Percentiles rank a stretch among this genome's conserved stretches.
phyloP scores from a whole-genome alignment of 1,140 invertebrate genomes.

The Rhizoglyphus robini region DNA sequence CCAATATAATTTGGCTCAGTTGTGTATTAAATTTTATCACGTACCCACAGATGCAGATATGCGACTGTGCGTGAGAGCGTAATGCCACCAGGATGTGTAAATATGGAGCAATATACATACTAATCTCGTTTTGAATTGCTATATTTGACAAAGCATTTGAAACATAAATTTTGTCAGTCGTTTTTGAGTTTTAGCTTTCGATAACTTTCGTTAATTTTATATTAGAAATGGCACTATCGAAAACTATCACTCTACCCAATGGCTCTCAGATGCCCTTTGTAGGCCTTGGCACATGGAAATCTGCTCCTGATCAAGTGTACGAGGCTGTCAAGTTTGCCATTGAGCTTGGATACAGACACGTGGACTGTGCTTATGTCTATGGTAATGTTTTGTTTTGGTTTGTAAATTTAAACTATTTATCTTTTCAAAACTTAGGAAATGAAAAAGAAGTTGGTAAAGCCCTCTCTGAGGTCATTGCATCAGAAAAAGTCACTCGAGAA shows the following conservation, averaged over 20 bases:
- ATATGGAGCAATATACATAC: too few species aligned
- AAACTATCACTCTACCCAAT: constrained; percentile 44
- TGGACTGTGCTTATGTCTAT: constrained; percentile 59
- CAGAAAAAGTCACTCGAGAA: constrained; percentile 57
- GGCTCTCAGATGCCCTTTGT: constrained; percentile 49
- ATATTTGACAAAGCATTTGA: too few species aligned
- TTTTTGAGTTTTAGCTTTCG: too few species aligned
- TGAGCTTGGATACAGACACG: constrained; percentile 66
- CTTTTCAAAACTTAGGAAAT: constrained; percentile 42
- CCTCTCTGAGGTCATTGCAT: constrained; percentile 51
- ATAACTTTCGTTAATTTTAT: too few species aligned
- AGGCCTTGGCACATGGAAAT: constrained; percentile 67
- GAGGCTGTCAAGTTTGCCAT: constrained; percentile 64
- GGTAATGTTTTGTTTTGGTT: constrained; percentile 39
- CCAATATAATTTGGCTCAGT: too few species aligned
- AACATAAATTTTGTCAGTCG: too few species aligned
- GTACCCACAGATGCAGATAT: too few species aligned
- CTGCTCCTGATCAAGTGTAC: constrained; percentile 52
- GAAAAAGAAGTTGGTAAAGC: constrained; percentile 67
- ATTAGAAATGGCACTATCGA: constrained; percentile 1
- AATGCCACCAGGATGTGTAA: too few species aligned
- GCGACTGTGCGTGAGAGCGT: too few species aligned
- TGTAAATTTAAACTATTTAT: neutral
- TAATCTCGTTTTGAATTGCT: too few species aligned
- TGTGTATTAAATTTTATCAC: too few species aligned